These are phyloP conservation scores for Boleophthalmus pectinirostris DNA, from an alignment of 2,113 vertebrate genomes.

Conservation along the genomic window DNA sequence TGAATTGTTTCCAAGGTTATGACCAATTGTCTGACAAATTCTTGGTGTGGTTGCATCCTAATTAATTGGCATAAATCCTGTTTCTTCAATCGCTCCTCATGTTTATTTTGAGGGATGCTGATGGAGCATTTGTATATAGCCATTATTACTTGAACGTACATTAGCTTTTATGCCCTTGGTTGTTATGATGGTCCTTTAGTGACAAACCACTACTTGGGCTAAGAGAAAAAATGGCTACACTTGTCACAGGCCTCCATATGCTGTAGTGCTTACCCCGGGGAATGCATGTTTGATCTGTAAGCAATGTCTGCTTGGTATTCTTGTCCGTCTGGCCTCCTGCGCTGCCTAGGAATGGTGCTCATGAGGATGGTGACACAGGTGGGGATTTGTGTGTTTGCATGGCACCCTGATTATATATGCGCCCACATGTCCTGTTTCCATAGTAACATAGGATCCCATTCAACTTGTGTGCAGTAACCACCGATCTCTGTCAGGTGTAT, in stretches of 20 bases:
- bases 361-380: constrained; percentile 42
- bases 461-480: constrained; percentile 16
- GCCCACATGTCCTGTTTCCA: constrained; percentile 57
- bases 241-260: constrained; percentile 61
- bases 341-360: constrained; percentile 19
- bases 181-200: constrained; percentile 59
- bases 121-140: too few species aligned
- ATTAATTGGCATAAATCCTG: too few species aligned
- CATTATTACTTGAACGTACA: constrained; percentile 15
- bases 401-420: constrained; percentile 34
- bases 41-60: neutral
- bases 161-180: constrained; percentile 44
- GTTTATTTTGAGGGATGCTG: neutral
- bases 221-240: constrained; percentile 24
- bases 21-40: neutral
- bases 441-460: constrained; percentile 49
- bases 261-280: constrained; percentile 30
- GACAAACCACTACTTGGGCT: constrained; percentile 23
- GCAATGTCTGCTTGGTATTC: constrained; percentile 6
- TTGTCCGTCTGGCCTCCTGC: constrained; percentile 20
- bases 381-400: constrained; percentile 25
- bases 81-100: neutral
- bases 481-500: constrained; percentile 36
- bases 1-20: neutral
- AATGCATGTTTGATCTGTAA: constrained; percentile 28